These are phyloP conservation scores for Moxostoma hubbsi DNA, from an alignment of 2,797 vertebrate species.

Conservation along the genomic window DNA sequence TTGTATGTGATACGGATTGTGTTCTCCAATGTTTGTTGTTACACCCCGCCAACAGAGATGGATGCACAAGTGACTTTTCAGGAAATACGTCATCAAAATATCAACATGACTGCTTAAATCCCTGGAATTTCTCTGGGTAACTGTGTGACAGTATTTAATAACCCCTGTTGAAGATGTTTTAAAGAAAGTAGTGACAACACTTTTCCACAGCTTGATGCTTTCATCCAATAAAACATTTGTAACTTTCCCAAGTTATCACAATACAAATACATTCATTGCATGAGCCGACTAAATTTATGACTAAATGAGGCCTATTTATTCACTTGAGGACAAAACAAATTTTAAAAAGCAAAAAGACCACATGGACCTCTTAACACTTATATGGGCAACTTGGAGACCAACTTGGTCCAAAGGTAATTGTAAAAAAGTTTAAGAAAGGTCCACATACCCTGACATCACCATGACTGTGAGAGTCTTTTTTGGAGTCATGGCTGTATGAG, in stretches of 20 bases:
- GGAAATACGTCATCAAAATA: constrained; percentile 2
- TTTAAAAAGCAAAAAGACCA: not conserved
- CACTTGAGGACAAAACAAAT: not conserved
- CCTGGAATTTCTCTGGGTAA: constrained; percentile 49
- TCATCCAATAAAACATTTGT: constrained; percentile 7
- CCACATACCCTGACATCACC: constrained; percentile 76
- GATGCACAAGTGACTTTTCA: not conserved
- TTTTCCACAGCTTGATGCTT: not conserved
- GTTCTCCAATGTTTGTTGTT: constrained; percentile 1
- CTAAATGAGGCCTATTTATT: constrained; percentile 1
- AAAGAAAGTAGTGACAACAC: not conserved
- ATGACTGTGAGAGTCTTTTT: constrained; percentile 75
- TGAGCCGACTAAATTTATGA: not conserved
- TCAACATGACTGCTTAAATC: constrained; percentile 20
- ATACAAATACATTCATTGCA: not conserved
- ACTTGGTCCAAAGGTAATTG: constrained; percentile 11
- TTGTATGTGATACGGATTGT: not conserved
- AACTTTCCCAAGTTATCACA: not conserved
- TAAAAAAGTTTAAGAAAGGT: constrained; percentile 56
- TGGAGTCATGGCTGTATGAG: constrained; percentile 69
- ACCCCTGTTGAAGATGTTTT: constrained; percentile 46
- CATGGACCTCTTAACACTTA: constrained; percentile 39
- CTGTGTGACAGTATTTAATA: constrained; percentile 64
- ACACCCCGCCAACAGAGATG: not conserved
- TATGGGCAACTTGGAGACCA: not conserved